These are phyloP conservation scores for Danio jaintianensis DNA, from an alignment of 2,797 vertebrate genomes.

Conservation along the genomic window DNA sequence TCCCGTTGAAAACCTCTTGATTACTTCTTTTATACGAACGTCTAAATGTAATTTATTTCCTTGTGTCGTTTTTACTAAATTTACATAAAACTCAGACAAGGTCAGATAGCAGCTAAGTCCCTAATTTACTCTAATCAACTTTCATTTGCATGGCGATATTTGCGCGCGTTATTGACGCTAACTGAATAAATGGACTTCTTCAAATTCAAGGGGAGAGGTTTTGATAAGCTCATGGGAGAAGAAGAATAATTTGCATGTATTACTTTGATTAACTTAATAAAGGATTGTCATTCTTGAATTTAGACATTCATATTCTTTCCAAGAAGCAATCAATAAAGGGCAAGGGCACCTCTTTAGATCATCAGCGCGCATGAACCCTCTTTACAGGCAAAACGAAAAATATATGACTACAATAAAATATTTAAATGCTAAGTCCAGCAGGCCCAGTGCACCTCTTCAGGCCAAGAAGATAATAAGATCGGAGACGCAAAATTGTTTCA, in stretches of 20 bases:
- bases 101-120: slow-evolving; percentile 99
- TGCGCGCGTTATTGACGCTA: slow-evolving; percentile 99
- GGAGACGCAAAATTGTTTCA: slow-evolving; percentile 59
- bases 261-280: slow-evolving; percentile 99
- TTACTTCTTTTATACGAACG: slow-evolving; percentile 66
- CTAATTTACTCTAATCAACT: slow-evolving; percentile 99
- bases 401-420: slow-evolving; percentile 8
- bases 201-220: slow-evolving; percentile 98
- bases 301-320: slow-evolving; percentile 96
- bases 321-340: slow-evolving; percentile 85
- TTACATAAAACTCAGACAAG: slow-evolving; percentile 99
- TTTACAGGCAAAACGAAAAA: slow-evolving; percentile 15
- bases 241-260: slow-evolving; percentile 99
- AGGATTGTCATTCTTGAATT: slow-evolving; percentile 94
- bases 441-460: not conserved
- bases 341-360: slow-evolving; percentile 70
- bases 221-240: slow-evolving; percentile 99
- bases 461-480: slow-evolving; percentile 30
- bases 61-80: slow-evolving; percentile 78
- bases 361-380: slow-evolving; percentile 44
- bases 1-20: slow-evolving; percentile 52
- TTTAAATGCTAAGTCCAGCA: slow-evolving; percentile 19
- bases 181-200: slow-evolving; percentile 99
- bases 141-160: slow-evolving; percentile 99
- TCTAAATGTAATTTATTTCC: slow-evolving; percentile 62